phyloP scores from a whole-genome alignment of 2,797 vertebrate species.

The Darevskia nairensis region DNA sequence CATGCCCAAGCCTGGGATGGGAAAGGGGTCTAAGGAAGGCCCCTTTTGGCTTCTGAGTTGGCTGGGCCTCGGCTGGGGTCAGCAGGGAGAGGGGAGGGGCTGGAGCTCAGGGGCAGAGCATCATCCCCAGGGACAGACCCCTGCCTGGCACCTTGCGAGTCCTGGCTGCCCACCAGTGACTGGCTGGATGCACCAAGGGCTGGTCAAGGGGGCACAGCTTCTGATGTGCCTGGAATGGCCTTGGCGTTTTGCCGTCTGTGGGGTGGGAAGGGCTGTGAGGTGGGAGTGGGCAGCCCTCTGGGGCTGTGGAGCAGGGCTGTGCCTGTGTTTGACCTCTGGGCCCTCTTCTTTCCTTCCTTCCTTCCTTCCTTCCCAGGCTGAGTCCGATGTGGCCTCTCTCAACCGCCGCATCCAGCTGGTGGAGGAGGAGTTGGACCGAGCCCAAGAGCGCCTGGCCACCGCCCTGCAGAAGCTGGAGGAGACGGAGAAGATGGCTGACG shows the following conservation, averaged over 20 bases:
- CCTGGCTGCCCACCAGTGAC: too few species aligned
- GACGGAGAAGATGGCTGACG: slow-evolving; percentile 95
- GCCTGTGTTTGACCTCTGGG: too few species aligned
- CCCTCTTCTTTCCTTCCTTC: background rate
- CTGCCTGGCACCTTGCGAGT: too few species aligned
- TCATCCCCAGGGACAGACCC: too few species aligned
- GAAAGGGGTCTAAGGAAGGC: too few species aligned
- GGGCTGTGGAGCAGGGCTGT: background rate
- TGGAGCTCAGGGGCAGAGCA: too few species aligned
- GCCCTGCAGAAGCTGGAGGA: slow-evolving; percentile 97
- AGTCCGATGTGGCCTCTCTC: slow-evolving; percentile 95
- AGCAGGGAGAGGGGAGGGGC: too few species aligned
- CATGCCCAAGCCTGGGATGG: background rate
- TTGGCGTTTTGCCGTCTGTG: background rate
- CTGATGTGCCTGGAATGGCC: background rate
- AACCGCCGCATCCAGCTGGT: slow-evolving; percentile 97
- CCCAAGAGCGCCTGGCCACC: slow-evolving; percentile 94
- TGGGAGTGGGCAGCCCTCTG: background rate
- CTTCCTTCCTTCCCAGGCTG: slow-evolving; percentile 80
- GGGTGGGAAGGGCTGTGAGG: background rate
- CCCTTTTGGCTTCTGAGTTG: too few species aligned
- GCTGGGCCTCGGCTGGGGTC: too few species aligned
- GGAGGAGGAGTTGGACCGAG: slow-evolving; percentile 95
- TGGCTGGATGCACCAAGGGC: background rate
- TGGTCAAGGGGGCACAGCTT: too few species aligned